A percentile compares a stretch with the other conserved stretches of the same genome.
These are phyloP conservation scores for Brachypalpus laphriformis DNA, from an alignment of 2,888 invertebrate species.

Conservation along the genomic window DNA sequence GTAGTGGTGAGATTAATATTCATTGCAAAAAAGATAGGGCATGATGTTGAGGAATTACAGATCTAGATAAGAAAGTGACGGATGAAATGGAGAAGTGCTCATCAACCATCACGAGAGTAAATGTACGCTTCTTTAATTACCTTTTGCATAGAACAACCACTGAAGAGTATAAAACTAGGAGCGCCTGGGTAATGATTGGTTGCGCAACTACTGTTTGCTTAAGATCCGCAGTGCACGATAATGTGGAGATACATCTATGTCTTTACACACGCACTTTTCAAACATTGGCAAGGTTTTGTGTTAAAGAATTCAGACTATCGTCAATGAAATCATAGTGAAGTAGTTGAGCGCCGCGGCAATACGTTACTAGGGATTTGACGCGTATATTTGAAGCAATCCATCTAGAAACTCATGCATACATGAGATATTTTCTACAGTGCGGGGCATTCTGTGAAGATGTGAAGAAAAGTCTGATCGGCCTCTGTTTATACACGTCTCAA, in stretches of 20 bases:
- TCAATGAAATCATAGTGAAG: too few relatives aligned
- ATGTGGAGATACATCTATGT: too few relatives aligned
- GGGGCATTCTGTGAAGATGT: too few relatives aligned
- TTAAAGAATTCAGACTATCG: too few relatives aligned
- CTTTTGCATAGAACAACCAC: neutral
- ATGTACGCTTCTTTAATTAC: neutral
- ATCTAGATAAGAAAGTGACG: constrained; percentile 10
- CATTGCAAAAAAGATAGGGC: neutral
- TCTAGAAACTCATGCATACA: too few relatives aligned
- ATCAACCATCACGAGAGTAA: neutral
- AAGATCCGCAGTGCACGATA: neutral
- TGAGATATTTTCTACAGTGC: too few relatives aligned
- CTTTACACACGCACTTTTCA: neutral
- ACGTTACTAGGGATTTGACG: too few relatives aligned
- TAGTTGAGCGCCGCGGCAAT: too few relatives aligned
- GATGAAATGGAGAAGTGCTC: neutral
- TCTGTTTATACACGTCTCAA: too few relatives aligned
- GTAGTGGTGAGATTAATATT: constrained; percentile 34
- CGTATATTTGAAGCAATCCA: too few relatives aligned
- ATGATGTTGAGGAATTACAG: neutral
- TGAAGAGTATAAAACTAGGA: neutral
- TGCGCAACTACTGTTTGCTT: neutral
- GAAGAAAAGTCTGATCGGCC: too few relatives aligned
- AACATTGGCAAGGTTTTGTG: neutral
- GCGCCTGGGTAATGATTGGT: neutral